These are phyloP conservation scores for Lasiurus borealis DNA, from an alignment of 2,113 vertebrate species.

Conservation along the genomic window DNA sequence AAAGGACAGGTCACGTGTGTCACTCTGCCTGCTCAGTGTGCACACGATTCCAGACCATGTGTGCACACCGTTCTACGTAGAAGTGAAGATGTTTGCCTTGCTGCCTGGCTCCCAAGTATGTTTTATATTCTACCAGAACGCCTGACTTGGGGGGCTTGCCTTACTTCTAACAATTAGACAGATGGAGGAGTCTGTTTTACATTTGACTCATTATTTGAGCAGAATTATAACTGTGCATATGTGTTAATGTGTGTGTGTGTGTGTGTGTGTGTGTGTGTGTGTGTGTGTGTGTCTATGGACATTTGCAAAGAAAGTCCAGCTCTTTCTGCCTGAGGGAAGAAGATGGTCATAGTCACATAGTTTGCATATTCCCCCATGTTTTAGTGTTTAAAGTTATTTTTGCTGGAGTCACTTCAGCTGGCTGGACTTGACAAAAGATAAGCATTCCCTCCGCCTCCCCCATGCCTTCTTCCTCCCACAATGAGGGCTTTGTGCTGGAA, in stretches of 20 bases:
- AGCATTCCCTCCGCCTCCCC: constrained; percentile 78
- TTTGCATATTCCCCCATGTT: constrained; percentile 84
- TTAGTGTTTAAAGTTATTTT: constrained; percentile 92
- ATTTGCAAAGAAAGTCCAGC: constrained; percentile 30
- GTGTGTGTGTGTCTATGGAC: background rate
- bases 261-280: background rate
- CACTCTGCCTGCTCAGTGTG: too few relatives aligned
- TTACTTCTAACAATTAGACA: too few relatives aligned
- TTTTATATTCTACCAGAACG: too few relatives aligned
- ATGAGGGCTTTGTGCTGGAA: constrained; percentile 85
- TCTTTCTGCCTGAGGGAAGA: constrained; percentile 31
- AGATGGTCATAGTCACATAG: constrained; percentile 38
- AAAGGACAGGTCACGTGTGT: too few relatives aligned
- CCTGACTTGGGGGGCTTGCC: too few relatives aligned
- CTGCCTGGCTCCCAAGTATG: too few relatives aligned
- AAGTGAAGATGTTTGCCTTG: too few relatives aligned
- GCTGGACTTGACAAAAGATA: constrained; percentile 91
- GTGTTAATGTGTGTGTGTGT: constrained; percentile 1
- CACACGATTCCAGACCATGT: too few relatives aligned
- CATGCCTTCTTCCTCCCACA: constrained; percentile 85
- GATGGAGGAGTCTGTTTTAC: background rate
- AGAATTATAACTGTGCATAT: background rate
- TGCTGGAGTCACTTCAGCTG: constrained; percentile 92
- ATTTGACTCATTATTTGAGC: constrained; percentile 46
- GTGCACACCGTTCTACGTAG: too few relatives aligned